Evolutionary conservation across 2,888 invertebrate genomes (phyloP).

Genomic region (Arrhopalites spinosus): DNA sequence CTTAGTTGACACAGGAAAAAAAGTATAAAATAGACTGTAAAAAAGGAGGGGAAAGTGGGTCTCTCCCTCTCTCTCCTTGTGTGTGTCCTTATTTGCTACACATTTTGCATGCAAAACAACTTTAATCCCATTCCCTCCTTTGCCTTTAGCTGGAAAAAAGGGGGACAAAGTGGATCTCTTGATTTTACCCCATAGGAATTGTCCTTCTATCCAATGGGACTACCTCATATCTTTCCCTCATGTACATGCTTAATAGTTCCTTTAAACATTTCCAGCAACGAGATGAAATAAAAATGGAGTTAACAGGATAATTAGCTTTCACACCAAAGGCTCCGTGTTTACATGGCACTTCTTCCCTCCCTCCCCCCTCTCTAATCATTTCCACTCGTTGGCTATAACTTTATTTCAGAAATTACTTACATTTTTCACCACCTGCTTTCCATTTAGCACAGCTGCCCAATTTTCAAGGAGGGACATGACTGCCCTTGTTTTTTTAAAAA

Average conservation of each 20-base stretch:
- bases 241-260: slow-evolving; percentile 1
- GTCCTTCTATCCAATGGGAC: too few species aligned
- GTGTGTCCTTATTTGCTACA: slow-evolving; percentile 27
- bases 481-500: too few species aligned
- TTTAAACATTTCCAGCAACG: neutral
- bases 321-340: slow-evolving; percentile 19
- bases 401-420: neutral
- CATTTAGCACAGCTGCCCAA: neutral
- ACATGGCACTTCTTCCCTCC: slow-evolving; percentile 5
- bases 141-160: too few species aligned
- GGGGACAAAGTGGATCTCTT: neutral
- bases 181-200: slow-evolving; percentile 9
- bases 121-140: slow-evolving; percentile 3
- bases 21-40: neutral
- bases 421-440: neutral
- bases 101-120: slow-evolving; percentile 26
- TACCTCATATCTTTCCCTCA: neutral
- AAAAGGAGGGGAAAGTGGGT: slow-evolving; percentile 11
- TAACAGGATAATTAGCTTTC: slow-evolving; percentile 34
- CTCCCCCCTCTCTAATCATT: neutral
- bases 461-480: neutral
- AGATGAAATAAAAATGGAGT: slow-evolving; percentile 31
- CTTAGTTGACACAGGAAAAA: neutral
- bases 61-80: too few species aligned
- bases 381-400: neutral